Evolutionary conservation across 1,140 invertebrate species (phyloP).

Genomic region (Drosophila rufa): DNA sequence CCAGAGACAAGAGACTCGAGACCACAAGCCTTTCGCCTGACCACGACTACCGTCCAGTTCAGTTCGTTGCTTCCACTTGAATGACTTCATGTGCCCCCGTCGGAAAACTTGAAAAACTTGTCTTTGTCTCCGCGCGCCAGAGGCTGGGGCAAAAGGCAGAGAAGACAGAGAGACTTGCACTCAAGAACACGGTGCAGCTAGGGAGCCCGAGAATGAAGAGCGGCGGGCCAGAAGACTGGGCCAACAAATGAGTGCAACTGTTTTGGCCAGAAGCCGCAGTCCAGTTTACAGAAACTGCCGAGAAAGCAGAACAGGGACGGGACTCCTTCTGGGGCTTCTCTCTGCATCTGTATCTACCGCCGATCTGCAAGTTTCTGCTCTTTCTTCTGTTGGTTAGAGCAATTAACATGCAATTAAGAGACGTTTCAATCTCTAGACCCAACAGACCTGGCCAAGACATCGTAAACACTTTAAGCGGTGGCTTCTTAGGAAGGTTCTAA

Average conservation of each 20-base stretch:
- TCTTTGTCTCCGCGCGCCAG: conserved; percentile 63
- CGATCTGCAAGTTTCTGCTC: conserved; percentile 49
- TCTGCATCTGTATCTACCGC: conserved; percentile 23
- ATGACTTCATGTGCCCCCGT: conserved; percentile 74
- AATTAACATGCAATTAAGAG: conserved; percentile 83
- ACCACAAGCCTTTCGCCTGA: conserved; percentile 61
- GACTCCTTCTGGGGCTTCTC: conserved; percentile 6
- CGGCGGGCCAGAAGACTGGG: conserved; percentile 55
- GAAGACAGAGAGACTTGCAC: conserved; percentile 31
- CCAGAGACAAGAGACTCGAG: conserved; percentile 16
- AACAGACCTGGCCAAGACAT: conserved; percentile 53
- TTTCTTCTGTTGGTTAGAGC: conserved; percentile 60
- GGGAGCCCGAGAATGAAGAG: conserved; percentile 41
- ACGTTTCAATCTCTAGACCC: conserved; percentile 74
- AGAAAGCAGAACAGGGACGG: conserved; percentile 47
- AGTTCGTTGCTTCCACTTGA: conserved; percentile 75
- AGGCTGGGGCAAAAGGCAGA: conserved; percentile 50
- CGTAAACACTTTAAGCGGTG: conserved; percentile 44
- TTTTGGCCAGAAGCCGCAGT: conserved; percentile 62
- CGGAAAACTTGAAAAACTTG: conserved; percentile 82
- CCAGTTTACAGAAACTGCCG: conserved; percentile 30
- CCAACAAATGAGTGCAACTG: conserved; percentile 82
- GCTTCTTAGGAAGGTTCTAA: conserved; percentile 27
- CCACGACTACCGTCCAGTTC: conserved; percentile 56
- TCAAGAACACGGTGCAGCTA: conserved; percentile 31